phyloP scores from a whole-genome alignment of 2,888 invertebrate species.

The Pinctada fucata region DNA sequence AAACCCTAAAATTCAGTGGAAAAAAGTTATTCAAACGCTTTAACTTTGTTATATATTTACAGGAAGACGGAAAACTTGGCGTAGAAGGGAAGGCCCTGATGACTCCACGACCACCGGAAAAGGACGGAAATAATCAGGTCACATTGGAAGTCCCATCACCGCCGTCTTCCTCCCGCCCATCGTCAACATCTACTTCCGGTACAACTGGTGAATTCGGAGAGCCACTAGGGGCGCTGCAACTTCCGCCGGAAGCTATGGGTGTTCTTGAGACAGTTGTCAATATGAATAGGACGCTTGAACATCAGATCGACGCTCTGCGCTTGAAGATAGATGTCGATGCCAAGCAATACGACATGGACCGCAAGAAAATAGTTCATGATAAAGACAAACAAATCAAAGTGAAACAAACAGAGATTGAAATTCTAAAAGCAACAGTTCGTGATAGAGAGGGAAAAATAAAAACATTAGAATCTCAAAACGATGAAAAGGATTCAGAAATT shows the following conservation, averaged over 20 bases:
- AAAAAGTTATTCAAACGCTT: too few relatives aligned
- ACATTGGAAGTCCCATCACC: conserved; percentile 44
- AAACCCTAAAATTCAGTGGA: too few relatives aligned
- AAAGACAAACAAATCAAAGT: conserved; percentile 52
- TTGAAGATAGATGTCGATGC: conserved; percentile 62
- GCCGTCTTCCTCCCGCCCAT: conserved; percentile 49
- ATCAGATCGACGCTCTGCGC: conserved; percentile 62
- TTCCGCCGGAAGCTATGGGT: conserved; percentile 56
- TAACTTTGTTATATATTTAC: background rate
- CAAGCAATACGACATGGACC: conserved; percentile 57
- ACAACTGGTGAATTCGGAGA: conserved; percentile 44
- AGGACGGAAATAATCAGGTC: conserved; percentile 26
- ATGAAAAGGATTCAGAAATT: conserved; percentile 57
- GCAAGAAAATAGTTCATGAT: conserved; percentile 50
- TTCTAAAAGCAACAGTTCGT: conserved; percentile 57
- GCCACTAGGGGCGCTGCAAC: conserved; percentile 51
- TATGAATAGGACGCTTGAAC: conserved; percentile 58
- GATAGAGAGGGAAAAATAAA: conserved; percentile 57
- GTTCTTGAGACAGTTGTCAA: conserved; percentile 62
- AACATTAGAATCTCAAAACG: conserved; percentile 46
- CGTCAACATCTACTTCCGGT: conserved; percentile 47
- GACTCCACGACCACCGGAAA: conserved; percentile 39
- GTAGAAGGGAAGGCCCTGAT: conserved; percentile 56
- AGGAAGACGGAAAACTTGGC: conserved; percentile 53
- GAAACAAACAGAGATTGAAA: conserved; percentile 60